Evolutionary conservation across 2,797 vertebrate genomes (phyloP), one percentile per base, ranked within the genome.

Genomic region (Scarus forsteni): DNA sequence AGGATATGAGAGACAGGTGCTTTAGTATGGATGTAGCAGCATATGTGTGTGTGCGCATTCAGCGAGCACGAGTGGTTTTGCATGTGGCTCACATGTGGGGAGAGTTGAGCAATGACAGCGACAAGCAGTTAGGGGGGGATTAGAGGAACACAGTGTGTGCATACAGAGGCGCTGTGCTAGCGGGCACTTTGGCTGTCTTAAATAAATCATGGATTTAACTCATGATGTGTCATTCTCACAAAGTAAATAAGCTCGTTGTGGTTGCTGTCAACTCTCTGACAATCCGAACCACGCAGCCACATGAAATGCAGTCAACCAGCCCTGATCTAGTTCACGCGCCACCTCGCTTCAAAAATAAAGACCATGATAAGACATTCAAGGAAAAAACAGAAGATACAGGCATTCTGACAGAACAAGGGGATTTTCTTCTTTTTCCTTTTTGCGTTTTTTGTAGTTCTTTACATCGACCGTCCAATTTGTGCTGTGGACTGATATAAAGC

Each of bases 121-220:
- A 84, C 77, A 72, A 81, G 81, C 86, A 70, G 78, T 85, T 79
- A 64, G 72, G 77, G 75, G 75, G 51, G 81, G 90, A 90, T 90
- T 84, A 85, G 82, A 73, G 57, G 61, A 85, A 79, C 70, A 54
- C 84, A 73, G 78, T 77, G 85, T 89, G 81, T 80, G 81, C 75
- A 71, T 75, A 85, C 67, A 82, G 72, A 81, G 81, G 72, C 65
- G 85, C 79, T 79, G 78, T 78, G 88, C 90, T 91, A 75, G 72
- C 61, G 87, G 91, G 86, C 92, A 92, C 91, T 93, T 91, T 88
- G 90, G 89, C 89, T 88, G 89, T 88, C 86, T 82, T 87, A 80
- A 92, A 91, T 82, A 91, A 93, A 90, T 89, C 75, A 86, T 70
- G 77, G 77, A 82, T 87, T 89, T 81, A 87, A 88, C 77, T 83